Evolutionary conservation across 2,113 vertebrate species (phyloP), one percentile per base, ranked within the genome.

Genomic region (Elaphurus davidianus): DNA sequence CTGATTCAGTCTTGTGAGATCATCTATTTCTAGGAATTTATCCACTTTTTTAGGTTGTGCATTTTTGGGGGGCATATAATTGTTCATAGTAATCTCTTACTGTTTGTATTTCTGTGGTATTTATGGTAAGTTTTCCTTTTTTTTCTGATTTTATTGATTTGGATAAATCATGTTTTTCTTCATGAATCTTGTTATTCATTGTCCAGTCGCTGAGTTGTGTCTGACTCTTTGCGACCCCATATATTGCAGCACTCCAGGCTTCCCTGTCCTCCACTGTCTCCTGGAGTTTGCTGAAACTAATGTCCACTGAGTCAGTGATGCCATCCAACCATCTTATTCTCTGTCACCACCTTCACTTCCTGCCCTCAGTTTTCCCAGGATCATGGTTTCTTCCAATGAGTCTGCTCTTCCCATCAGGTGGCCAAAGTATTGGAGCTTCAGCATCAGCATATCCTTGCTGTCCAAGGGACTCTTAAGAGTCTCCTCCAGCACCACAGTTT

Each of bases 201-300:
- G 71, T 76, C 23, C 71, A 76, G 36, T 76, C 0, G 3, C 36
- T 76, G 36, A 27, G 71, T 7, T 76, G 71, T 6, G 3, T 7
- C 5, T 0, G 1, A 76, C 3, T 76, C 21, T 43, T 76, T 76
- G 36, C 0, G 0, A 43, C 36, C 12, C 36, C 36, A 13, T 43
- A 6, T 25, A 76, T 23, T 76, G 36, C 23, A 27, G 36, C 36
- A 27, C 23, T 25, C 36, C 36, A 76, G 36, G 36, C 36, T 43
- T 76, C 23, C 71, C 23, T 43, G 36, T 76, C 71, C 36, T 76
- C 43, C 71, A 43, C 71, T 76, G 12, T 43, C 71, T 76, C 71
- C 23, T 43, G 36, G 71, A 76, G 12, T 43, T 76, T 43, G 71
- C 36, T 76, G 36, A 74, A 74, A 43, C 36, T 74, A 40, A 76